Base-by-base conservation (phyloP, 2,797 vertebrate species). In the Poliocrania exsul region DNA sequence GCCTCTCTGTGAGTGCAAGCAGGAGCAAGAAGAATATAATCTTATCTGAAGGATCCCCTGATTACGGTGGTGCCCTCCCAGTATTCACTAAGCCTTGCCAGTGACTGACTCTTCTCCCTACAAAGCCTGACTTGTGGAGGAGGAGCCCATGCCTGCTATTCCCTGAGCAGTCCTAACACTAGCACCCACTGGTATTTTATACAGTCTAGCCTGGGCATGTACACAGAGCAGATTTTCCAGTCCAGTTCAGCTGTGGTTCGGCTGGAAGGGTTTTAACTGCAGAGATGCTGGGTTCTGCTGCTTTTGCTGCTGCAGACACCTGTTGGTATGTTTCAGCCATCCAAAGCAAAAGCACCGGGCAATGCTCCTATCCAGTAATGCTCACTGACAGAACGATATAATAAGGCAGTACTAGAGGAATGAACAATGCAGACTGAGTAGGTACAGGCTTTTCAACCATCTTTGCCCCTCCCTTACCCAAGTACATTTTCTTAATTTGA, bases 401-500 rank as follows among this genome's bases (percentile, higher is more conserved):
- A 46, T 23, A 73, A 85, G 74, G 15, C 24, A 21, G 24, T 26
- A 62, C 9, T 1, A 9, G 66, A 51, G 71, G 7, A 0, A 5
- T 61, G 17, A 70, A 47, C 12, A 29, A 24, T n/a, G 57, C 21
- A 54, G 29, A 53, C 1, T 50, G 11, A 88, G 13, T 7, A 73
- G 87, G n/a, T 12, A 77, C 4, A 5, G 26, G 38, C 24, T 72
- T 81, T 81, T 70, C 51, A 74, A 37, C 7, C 13, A 21, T n/a
- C 28, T 38, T 28, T 6, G 2, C 5, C 3, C 1, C 5, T 4
- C 5, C 11, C 2, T 2, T 3, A 5, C 5, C 2, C 4, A 40
- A 51, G 10, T 19, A 33, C 37, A 62, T 44, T 74, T 67, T 73
- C 17, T 65, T 72, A 66, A 40, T 80, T 8, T 57, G 54, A 85